phyloP scores from a whole-genome alignment of 2,113 vertebrate genomes.

The Cranoglanis bouderius region DNA sequence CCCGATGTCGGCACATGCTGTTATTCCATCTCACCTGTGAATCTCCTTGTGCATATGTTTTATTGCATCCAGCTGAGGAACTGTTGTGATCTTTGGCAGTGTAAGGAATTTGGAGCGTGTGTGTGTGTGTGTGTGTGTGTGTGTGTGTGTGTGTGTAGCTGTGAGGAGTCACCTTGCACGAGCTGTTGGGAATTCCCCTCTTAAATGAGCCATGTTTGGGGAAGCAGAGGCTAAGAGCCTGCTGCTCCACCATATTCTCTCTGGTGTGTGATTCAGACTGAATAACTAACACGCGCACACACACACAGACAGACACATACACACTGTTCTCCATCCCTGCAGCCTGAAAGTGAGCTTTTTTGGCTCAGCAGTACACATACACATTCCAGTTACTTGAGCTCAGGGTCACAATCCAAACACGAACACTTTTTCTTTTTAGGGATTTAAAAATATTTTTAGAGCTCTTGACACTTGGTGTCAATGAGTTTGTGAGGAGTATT shows the following conservation, averaged over 20 bases:
- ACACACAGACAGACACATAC: conserved; percentile 23
- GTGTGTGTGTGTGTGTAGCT: conserved; percentile 28
- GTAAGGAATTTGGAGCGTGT: background rate
- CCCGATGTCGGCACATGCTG: background rate
- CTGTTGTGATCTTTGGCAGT: background rate
- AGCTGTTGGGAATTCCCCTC: conserved; percentile 52
- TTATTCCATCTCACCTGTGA: background rate
- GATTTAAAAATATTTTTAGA: conserved; percentile 45
- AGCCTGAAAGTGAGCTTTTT: conserved; percentile 15
- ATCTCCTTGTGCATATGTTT: background rate
- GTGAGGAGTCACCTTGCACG: conserved; percentile 44
- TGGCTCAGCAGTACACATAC: conserved; percentile 34
- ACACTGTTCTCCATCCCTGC: conserved; percentile 3
- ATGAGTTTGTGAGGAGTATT: conserved; percentile 36
- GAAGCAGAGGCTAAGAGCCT: conserved; percentile 34
- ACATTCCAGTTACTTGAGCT: conserved; percentile 32
- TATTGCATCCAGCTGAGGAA: background rate
- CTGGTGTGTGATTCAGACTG: conserved; percentile 28
- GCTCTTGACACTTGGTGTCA: conserved; percentile 24
- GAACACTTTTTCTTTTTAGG: conserved; percentile 15
- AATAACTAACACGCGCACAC: background rate
- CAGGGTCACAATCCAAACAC: background rate
- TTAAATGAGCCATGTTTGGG: conserved; percentile 49
- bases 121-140: conserved; percentile 10
- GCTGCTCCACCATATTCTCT: conserved; percentile 23